A percentile compares a stretch with the other conserved stretches of the same genome.
phyloP scores from a whole-genome alignment of 2,113 vertebrate species.

The Tenrec ecaudatus region DNA sequence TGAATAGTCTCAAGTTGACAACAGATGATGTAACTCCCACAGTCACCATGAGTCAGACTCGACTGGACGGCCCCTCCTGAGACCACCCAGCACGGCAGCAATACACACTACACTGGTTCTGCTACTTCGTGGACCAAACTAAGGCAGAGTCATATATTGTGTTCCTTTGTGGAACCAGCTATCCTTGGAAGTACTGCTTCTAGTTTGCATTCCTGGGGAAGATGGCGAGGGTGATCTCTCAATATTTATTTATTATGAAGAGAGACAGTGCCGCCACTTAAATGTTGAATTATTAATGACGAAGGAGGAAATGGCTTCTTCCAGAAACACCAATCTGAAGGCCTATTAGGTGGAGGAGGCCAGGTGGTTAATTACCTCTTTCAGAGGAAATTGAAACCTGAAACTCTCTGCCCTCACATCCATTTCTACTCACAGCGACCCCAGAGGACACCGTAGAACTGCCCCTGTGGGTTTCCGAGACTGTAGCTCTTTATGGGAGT shows the following conservation, averaged over 20 bases:
- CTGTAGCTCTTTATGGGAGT: no score
- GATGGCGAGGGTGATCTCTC: conserved; percentile 16
- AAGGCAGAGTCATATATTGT: not conserved
- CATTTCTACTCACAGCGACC: no score
- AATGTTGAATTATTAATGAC: conserved; percentile 65
- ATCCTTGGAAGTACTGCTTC: not conserved
- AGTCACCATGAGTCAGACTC: no score
- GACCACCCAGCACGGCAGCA: no score
- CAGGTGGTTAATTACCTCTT: not conserved
- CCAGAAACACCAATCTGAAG: conserved; percentile 26
- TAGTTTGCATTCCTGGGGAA: conserved; percentile 34
- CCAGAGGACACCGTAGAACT: no score
- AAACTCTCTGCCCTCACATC: no score
- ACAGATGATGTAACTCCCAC: no score
- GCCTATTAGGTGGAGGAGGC: not conserved
- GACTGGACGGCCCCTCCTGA: no score
- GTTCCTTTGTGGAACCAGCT: conserved; percentile 11
- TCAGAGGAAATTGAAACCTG: not conserved
- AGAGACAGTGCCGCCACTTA: conserved; percentile 49
- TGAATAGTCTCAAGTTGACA: no score
- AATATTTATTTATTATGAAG: conserved; percentile 48
- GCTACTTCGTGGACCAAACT: not conserved
- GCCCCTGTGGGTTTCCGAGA: no score
- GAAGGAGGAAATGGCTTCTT: conserved; percentile 60
- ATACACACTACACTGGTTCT: not conserved